Evolutionary conservation across 1,140 invertebrate genomes (phyloP).

Genomic region (Ceratina japonica): DNA sequence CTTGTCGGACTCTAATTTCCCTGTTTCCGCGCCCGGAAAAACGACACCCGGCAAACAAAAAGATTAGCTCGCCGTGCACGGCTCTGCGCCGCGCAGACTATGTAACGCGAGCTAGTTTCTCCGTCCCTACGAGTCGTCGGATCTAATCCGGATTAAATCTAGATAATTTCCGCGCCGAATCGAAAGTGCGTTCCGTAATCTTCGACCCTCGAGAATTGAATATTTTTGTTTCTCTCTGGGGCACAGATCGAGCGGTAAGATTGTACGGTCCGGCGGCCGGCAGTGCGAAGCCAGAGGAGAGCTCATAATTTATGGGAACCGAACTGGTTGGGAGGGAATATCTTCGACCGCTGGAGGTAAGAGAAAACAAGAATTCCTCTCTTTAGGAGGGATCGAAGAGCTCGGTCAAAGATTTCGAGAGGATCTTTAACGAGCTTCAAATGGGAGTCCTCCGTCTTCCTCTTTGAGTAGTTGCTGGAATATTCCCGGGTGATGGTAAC

Average conservation of each 20-base stretch:
- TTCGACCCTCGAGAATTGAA: background rate
- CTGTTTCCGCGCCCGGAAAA: background rate
- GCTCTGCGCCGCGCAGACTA: too few relatives aligned
- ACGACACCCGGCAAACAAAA: background rate
- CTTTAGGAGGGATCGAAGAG: constrained; percentile 17
- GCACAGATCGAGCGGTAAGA: background rate
- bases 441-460: constrained; percentile 13
- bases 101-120: background rate
- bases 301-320: constrained; percentile 1
- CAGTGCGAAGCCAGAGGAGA: background rate
- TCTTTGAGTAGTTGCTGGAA: constrained; percentile 14
- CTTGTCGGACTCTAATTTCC: constrained; percentile 25
- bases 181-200: background rate
- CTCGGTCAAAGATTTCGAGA: constrained; percentile 19
- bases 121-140: background rate
- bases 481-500: constrained; percentile 21
- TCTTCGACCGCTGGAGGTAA: background rate
- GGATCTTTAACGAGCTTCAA: constrained; percentile 43
- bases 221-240: background rate
- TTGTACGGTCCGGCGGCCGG: constrained; percentile 6
- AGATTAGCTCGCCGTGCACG: background rate
- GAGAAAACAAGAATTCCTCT: background rate
- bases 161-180: background rate
- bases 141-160: background rate
- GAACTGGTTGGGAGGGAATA: background rate